Evolutionary conservation across 2,888 invertebrate genomes (phyloP).

Genomic region (Melitaea athalia): DNA sequence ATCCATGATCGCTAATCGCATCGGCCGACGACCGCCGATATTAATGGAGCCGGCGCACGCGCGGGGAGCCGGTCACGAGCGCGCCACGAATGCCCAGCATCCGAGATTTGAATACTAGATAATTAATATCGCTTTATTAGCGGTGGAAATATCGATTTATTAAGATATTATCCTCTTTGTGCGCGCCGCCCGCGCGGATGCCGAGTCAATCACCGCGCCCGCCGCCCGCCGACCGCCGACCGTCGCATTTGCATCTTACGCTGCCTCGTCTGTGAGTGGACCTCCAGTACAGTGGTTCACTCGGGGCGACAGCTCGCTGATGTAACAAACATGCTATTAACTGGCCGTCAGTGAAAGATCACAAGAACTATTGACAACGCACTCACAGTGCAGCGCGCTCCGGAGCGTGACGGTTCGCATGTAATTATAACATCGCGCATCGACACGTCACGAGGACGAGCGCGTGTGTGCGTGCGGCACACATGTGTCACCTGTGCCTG

Average conservation of each 20-base stretch:
- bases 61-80: constrained; percentile 58
- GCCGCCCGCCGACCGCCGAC: neutral
- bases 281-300: neutral
- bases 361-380: constrained; percentile 4
- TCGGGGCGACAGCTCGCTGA: neutral
- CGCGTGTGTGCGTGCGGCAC: neutral
- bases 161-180: constrained; percentile 76
- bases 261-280: neutral
- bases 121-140: constrained; percentile 82
- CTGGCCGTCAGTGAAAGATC: neutral
- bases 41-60: constrained; percentile 50
- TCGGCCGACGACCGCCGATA: constrained; percentile 44
- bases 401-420: constrained; percentile 19
- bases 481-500: neutral
- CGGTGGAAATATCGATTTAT: constrained; percentile 76
- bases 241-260: constrained; percentile 3
- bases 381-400: constrained; percentile 6
- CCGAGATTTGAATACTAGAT: constrained; percentile 81
- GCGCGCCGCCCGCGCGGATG: constrained; percentile 48
- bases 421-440: constrained; percentile 16
- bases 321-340: neutral
- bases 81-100: constrained; percentile 63
- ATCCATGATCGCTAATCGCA: constrained; percentile 64
- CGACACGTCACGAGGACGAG: constrained; percentile 8
- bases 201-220: constrained; percentile 25